These are phyloP conservation scores for Leptinotarsa tumamoca DNA, from an alignment of 2,888 invertebrate genomes.

Conservation along the genomic window DNA sequence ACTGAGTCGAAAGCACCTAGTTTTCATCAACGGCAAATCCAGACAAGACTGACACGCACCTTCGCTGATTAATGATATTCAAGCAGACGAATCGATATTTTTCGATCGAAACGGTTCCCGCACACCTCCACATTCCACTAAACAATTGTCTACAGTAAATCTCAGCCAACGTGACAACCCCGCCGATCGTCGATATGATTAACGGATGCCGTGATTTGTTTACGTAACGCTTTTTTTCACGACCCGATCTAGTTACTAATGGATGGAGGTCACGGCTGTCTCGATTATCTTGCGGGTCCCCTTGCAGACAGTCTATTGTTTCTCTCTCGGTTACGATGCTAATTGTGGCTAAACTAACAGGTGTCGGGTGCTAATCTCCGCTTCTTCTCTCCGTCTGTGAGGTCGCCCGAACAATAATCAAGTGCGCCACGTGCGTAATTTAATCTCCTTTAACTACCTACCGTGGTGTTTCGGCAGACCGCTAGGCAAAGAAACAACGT, in stretches of 20 bases:
- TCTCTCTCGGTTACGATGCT: conserved; percentile 44
- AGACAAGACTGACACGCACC: neutral
- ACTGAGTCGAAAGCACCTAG: neutral
- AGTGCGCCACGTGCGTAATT: conserved; percentile 41
- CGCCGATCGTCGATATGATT: conserved; percentile 40
- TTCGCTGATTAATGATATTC: neutral
- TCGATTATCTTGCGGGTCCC: conserved; percentile 35
- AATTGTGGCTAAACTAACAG: conserved; percentile 49
- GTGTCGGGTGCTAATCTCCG: conserved; percentile 39
- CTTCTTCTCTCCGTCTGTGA: conserved; percentile 36
- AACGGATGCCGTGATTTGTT: conserved; percentile 60
- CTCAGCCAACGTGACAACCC: conserved; percentile 30
- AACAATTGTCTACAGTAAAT: neutral
- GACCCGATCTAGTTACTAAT: conserved; percentile 57
- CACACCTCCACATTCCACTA: neutral
- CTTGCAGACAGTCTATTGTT: conserved; percentile 46
- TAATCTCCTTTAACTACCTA: conserved; percentile 37
- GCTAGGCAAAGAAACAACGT: conserved; percentile 26
- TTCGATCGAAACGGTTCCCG: neutral
- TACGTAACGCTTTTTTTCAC: conserved; percentile 61
- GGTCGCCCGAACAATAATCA: conserved; percentile 38
- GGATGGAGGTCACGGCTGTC: conserved; percentile 52
- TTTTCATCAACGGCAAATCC: neutral
- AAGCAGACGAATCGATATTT: neutral
- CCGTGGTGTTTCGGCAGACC: conserved; percentile 37